Base-by-base conservation (phyloP, 2,113 vertebrate genomes). In the Mohoua ochrocephala region DNA sequence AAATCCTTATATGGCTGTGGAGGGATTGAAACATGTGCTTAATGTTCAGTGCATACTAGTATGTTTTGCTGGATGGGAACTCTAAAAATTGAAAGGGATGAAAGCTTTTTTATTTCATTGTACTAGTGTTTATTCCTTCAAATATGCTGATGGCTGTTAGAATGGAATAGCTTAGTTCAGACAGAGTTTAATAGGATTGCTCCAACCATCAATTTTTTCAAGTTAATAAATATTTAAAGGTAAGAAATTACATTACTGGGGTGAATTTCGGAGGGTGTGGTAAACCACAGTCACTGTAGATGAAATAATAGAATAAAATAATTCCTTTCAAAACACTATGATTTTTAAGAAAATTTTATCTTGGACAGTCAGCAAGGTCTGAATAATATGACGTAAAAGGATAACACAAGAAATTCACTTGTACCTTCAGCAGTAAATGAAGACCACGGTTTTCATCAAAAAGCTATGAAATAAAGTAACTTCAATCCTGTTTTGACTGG, bases 11-110 rank as follows among this genome's bases (percentile, higher is more conserved):
- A 50, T 31, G 27, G 37, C 42, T 86, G 61, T 50, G 71, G 22
- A 80, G 68, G 47, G 30, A 67, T 28, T 67, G 82, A 86, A 96
- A 91, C 59, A 79, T 92, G 49, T 90, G 89, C 67, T 94, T 97
- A 90, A 88, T 53, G 68, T 94, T 91, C 78, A 93, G 1, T 2
- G 2, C 39, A 37, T 54, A n/a, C n/a, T 57, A 16, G 35, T 76
- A 11, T 15, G 11, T 60, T 57, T 82, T 76, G 15, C 33, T 77
- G 65, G 49, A 53, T 87, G 39, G 42, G 37, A 91, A 31, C 19
- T 63, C 49, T 64, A 52, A 80, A 89, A 91, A 82, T 54, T 17
- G 30, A 77, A 95, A 65, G 73, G 39, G 20, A 31, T 7, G 50
- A 65, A 65, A 59, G 3, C 24, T 77, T 10, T 73, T 87, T 93